phyloP scores from a whole-genome alignment of 2,113 vertebrate genomes.

The Passer domesticus region DNA sequence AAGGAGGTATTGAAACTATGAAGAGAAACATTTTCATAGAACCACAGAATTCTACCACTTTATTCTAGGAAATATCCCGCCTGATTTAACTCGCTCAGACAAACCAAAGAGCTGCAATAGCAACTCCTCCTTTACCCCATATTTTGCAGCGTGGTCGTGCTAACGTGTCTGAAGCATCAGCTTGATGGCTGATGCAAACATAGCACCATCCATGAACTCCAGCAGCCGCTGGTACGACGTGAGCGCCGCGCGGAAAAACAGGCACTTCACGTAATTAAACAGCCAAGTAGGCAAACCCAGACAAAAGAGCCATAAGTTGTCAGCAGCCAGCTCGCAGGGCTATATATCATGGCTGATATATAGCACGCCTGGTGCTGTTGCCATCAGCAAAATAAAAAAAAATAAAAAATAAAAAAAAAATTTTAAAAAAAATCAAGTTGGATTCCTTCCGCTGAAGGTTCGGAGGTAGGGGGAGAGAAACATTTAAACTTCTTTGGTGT shows the following conservation, averaged over 20 bases:
- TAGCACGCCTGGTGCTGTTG: neutral
- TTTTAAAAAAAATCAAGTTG: neutral
- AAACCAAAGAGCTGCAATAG: neutral
- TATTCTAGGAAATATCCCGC: neutral
- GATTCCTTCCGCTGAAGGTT: neutral
- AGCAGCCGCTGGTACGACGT: neutral
- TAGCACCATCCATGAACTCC: constrained; percentile 8
- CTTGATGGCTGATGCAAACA: neutral
- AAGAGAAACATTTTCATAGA: neutral
- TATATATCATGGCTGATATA: neutral
- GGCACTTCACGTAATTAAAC: constrained; percentile 58
- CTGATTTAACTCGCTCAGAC: neutral
- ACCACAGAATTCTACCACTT: neutral
- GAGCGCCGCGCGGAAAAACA: neutral
- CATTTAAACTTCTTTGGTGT: neutral
- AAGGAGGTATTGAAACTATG: neutral
- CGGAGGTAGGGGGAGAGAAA: neutral
- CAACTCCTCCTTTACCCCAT: neutral
- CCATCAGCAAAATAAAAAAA: neutral
- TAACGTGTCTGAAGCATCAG: neutral
- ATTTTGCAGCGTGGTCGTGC: neutral
- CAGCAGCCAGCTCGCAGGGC: neutral
- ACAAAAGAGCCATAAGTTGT: constrained; percentile 27
- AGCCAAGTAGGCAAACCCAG: constrained; percentile 54
- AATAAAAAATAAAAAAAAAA: too few relatives aligned